Base-by-base conservation (phyloP, 2,113 vertebrate species). In the Miniopterus natalensis region DNA sequence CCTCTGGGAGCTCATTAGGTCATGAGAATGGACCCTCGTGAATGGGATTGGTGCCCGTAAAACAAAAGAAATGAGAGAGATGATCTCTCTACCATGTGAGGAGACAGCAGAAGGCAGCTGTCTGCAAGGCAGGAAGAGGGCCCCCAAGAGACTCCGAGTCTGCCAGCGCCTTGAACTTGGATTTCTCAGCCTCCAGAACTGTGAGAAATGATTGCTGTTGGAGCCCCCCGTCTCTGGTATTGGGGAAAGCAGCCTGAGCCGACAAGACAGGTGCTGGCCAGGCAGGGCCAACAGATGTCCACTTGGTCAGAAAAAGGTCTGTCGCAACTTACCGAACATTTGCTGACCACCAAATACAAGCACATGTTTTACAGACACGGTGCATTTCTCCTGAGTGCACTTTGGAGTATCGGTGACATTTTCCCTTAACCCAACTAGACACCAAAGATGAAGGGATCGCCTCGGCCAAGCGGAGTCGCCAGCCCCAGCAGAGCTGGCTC, bases 381-480 rank as follows among this genome's bases (percentile, higher is more conserved):
- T 61, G 40, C 13, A 8, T 61, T 71, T 87, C 63, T 96, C 68
- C 23, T 47, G 53, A 42, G 6, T 12, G 31, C 1, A 14, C 57
- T 90, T 92, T 53, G 51, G 29, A 17, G 7, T 20, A 65, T 81
- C 63, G 20, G 0, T 77, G 70, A 55, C 53, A 65, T 90, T 91
- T 94, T 84, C 20, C 57, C 47, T 94, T 84, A 27, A 6, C 81
- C 45, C 63, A 83, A 85, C 81, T 74, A 31, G 89, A 96, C 74
- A 42, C n/a, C 47, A n/a, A 63, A 51, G 61, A 27, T 42, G 15
- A 87, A 78, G 66, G 53, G 92, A 36, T 6, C 17, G 4, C 47
- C 65, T 70, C 65, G 75, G 55, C 77, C 49, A 89, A 51, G 49
- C 36, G 61, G 40, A 80, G 13, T 55, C 87, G 70, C 6, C 36